Conservation (phyloP, 1,140 invertebrate species). For the Andrena cerasifolii region DNA sequence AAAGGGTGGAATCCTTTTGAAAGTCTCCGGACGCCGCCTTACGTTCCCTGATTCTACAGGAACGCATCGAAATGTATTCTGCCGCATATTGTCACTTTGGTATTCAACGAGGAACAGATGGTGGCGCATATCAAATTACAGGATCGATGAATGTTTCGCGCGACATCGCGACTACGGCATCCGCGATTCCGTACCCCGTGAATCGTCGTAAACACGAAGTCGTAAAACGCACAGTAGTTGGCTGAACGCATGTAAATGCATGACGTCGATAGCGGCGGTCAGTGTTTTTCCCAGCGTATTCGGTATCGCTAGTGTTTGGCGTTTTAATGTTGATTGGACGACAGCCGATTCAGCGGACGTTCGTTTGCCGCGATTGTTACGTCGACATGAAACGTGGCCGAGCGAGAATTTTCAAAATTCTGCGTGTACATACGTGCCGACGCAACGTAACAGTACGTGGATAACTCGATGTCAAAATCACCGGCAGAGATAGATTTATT, state of each 20-base stretch:
- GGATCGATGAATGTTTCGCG: slow-evolving; percentile 49
- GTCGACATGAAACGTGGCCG: slow-evolving; percentile 31
- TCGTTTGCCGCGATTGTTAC: slow-evolving; percentile 78
- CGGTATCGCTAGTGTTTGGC: slow-evolving; percentile 76
- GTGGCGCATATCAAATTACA: slow-evolving; percentile 4
- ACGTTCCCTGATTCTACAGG: not conserved
- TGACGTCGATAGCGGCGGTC: slow-evolving; percentile 53
- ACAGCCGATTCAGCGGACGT: slow-evolving; percentile 80
- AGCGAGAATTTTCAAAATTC: slow-evolving; percentile 73
- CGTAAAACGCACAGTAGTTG: slow-evolving; percentile 44
- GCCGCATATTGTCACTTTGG: not conserved
- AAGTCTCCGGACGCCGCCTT: not conserved
- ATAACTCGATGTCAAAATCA: slow-evolving; percentile 45
- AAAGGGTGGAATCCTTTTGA: not conserved
- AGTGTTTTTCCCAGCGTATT: slow-evolving; percentile 72
- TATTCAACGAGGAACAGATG: slow-evolving; percentile 36
- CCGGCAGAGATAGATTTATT: slow-evolving; percentile 34
- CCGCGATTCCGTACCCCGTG: slow-evolving; percentile 39
- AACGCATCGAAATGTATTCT: not conserved
- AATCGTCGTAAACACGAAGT: slow-evolving; percentile 55
- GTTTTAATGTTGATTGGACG: slow-evolving; percentile 82
- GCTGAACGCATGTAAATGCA: slow-evolving; percentile 57
- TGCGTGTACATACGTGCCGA: not conserved
- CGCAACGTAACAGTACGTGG: slow-evolving; percentile 14
- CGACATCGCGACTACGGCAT: slow-evolving; percentile 13